phyloP scores from a whole-genome alignment of 2,888 invertebrate species.

The Microctonus brassicae region DNA sequence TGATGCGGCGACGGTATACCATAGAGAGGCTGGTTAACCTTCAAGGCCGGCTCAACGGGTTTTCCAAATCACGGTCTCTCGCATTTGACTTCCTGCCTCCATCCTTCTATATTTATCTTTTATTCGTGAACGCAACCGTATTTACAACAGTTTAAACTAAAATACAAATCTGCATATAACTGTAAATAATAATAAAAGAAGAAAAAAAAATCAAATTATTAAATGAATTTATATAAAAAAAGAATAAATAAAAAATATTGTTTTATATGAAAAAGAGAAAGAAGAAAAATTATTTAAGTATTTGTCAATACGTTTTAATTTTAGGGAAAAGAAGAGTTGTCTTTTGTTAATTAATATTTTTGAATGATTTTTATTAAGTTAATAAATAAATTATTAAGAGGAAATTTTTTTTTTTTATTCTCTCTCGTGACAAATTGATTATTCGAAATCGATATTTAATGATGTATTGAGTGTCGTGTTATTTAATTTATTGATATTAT shows the following conservation, averaged over 20 bases:
- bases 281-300: not conserved
- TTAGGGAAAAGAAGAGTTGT: too few relatives aligned
- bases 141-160: too few relatives aligned
- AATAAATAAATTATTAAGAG: too few relatives aligned
- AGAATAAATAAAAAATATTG: not conserved
- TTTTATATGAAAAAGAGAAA: too few relatives aligned
- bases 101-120: constrained; percentile 45
- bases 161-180: not conserved
- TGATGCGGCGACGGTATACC: constrained; percentile 6
- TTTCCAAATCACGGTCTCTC: constrained; percentile 64
- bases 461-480: not conserved
- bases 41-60: constrained; percentile 63
- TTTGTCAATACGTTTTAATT: too few relatives aligned
- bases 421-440: too few relatives aligned
- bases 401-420: too few relatives aligned
- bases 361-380: too few relatives aligned
- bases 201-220: too few relatives aligned
- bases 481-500: not conserved
- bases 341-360: too few relatives aligned
- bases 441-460: not conserved
- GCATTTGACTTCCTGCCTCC: constrained; percentile 61
- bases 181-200: not conserved
- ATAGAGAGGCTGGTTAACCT: constrained; percentile 43
- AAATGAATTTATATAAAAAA: too few relatives aligned
- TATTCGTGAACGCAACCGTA: constrained; percentile 31